These are phyloP conservation scores for Phyllotis vaccarum DNA, from an alignment of 2,797 vertebrate genomes.

Conservation along the genomic window DNA sequence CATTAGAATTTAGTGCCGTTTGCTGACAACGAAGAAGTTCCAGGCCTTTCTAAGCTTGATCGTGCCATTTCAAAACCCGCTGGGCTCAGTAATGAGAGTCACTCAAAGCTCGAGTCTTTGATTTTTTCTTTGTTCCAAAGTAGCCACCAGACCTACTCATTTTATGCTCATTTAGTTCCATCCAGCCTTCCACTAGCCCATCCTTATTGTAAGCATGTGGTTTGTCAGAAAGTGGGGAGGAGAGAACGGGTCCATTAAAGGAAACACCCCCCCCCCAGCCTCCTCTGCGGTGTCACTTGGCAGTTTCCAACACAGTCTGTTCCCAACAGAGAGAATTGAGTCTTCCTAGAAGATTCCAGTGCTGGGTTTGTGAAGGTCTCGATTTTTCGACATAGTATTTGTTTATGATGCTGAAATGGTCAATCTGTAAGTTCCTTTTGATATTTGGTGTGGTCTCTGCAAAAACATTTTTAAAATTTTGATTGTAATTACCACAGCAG, in stretches of 20 bases:
- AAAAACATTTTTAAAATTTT: not conserved
- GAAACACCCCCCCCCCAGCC: not conserved
- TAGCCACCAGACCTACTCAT: not conserved
- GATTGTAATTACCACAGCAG: not conserved
- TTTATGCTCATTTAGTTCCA: not conserved
- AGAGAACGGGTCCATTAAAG: not conserved
- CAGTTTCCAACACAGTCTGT: not conserved
- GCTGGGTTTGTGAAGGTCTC: constrained; percentile 10
- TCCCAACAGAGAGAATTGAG: constrained; percentile 1
- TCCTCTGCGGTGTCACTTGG: not conserved
- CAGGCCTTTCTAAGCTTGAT: not conserved
- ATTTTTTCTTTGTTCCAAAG: not conserved
- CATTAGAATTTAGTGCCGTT: not conserved
- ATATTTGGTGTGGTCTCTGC: not conserved
- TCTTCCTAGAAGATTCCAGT: not conserved
- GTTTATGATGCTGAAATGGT: constrained; percentile 26
- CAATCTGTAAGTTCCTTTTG: not conserved
- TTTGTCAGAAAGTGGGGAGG: constrained; percentile 2
- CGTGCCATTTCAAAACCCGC: not conserved
- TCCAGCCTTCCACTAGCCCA: not conserved
- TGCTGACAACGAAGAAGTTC: not conserved
- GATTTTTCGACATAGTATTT: not conserved
- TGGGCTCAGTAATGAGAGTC: not conserved
- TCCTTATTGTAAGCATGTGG: constrained; percentile 6
- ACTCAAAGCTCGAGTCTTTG: no score